These are phyloP conservation scores for Drosophila triauraria DNA, from an alignment of 1,140 invertebrate genomes.

Conservation along the genomic window DNA sequence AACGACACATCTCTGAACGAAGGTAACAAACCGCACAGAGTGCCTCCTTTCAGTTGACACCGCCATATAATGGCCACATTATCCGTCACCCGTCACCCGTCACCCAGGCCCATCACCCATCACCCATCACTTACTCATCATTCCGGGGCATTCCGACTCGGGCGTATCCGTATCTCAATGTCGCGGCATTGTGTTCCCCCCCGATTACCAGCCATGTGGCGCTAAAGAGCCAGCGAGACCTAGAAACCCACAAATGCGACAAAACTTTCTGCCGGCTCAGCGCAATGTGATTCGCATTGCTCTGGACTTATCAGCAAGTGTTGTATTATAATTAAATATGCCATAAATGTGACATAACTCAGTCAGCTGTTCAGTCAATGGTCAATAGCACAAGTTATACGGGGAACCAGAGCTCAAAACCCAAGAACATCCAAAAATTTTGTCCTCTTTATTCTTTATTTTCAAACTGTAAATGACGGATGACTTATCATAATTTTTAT, in stretches of 20 bases:
- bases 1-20: constrained; percentile 81
- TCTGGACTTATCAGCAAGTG: constrained; percentile 31
- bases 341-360: neutral
- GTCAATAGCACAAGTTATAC: neutral
- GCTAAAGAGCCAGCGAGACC: constrained; percentile 33
- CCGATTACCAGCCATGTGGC: constrained; percentile 28
- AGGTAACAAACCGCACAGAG: constrained; percentile 62
- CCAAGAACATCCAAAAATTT: no score
- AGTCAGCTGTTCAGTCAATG: neutral
- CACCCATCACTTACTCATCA: constrained; percentile 34
- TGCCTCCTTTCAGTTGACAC: constrained; percentile 2
- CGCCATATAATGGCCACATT: constrained; percentile 5
- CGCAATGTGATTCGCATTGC: constrained; percentile 17
- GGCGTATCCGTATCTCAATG: constrained; percentile 34
- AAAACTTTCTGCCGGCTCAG: constrained; percentile 35
- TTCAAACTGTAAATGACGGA: no score
- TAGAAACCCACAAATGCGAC: constrained; percentile 43
- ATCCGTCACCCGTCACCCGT: neutral
- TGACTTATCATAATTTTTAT: neutral
- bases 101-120: constrained; percentile 10
- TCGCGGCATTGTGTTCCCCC: constrained; percentile 43
- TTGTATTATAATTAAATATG: constrained; percentile 4
- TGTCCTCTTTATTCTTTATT: no score
- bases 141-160: neutral
- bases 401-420: neutral